These are phyloP conservation scores for Xylocampa areola DNA, from an alignment of 2,888 invertebrate genomes.

Conservation along the genomic window DNA sequence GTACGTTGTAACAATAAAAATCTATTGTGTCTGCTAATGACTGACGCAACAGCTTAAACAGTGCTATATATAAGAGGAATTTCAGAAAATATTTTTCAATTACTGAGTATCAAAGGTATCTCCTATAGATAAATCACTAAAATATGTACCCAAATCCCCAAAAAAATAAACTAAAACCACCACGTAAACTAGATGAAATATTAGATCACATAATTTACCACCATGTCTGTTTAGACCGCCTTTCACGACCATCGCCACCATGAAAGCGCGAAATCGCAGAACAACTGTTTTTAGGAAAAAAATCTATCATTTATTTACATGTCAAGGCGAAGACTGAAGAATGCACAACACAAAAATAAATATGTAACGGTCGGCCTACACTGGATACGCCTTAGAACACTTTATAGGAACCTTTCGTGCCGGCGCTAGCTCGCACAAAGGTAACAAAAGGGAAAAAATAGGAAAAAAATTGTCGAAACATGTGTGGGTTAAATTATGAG, in stretches of 20 bases:
- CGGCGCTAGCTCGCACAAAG: constrained; percentile 88
- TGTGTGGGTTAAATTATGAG: constrained; percentile 57
- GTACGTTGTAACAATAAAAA: too few relatives aligned
- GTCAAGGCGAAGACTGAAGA: constrained; percentile 87
- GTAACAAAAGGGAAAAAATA: constrained; percentile 84
- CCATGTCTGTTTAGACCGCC: constrained; percentile 25
- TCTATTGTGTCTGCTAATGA: too few relatives aligned
- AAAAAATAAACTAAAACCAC: neutral
- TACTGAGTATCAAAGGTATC: too few relatives aligned
- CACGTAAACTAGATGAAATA: constrained; percentile 16
- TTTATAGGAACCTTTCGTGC: constrained; percentile 83
- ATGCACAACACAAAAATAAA: constrained; percentile 88
- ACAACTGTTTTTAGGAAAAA: constrained; percentile 66
- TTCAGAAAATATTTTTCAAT: too few relatives aligned
- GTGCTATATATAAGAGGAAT: too few relatives aligned
- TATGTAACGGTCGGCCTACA: constrained; percentile 86
- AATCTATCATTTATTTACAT: constrained; percentile 86
- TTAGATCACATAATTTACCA: constrained; percentile 23
- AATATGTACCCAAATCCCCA: neutral
- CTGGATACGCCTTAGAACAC: constrained; percentile 85
- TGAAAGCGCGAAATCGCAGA: constrained; percentile 84
- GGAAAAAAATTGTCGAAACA: constrained; percentile 75
- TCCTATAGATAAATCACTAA: neutral
- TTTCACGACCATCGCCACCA: constrained; percentile 70
- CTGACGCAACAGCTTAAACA: too few relatives aligned